Evolutionary conservation across 1,140 invertebrate genomes (phyloP).

Genomic region (Tigriopus japonicus): DNA sequence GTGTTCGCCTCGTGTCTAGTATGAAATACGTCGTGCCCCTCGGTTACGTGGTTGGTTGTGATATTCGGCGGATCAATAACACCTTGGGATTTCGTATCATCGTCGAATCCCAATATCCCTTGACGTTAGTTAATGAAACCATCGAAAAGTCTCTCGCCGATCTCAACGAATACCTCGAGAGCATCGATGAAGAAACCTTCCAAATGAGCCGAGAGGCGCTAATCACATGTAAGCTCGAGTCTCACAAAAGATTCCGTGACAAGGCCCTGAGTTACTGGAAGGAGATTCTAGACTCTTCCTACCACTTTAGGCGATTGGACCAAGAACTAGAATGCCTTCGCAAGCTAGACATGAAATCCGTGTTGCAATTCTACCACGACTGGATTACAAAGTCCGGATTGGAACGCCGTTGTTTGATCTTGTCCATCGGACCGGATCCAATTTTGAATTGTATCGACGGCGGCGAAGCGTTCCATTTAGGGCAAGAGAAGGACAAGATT

Average conservation of each 20-base stretch:
- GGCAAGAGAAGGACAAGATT: neutral
- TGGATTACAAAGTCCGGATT: neutral
- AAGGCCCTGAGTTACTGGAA: neutral
- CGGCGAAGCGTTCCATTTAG: neutral
- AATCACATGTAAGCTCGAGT: neutral
- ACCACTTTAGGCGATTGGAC: neutral
- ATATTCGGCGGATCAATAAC: slow-evolving; percentile 53
- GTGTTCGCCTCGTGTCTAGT: neutral
- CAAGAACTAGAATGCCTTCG: neutral
- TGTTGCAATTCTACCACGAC: neutral
- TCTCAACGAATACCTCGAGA: neutral
- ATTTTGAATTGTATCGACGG: slow-evolving; percentile 6
- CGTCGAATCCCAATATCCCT: slow-evolving; percentile 39
- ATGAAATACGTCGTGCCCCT: slow-evolving; percentile 24
- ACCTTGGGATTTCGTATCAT: slow-evolving; percentile 67
- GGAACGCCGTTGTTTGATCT: neutral
- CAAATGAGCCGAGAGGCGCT: neutral
- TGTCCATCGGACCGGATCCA: slow-evolving; percentile 8
- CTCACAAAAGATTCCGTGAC: neutral
- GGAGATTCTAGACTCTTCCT: slow-evolving; percentile 1
- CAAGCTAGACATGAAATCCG: neutral
- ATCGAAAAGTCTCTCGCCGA: neutral
- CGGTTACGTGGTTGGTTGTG: slow-evolving; percentile 84
- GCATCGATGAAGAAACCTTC: neutral
- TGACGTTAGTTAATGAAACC: neutral